A percentile compares a stretch with the other conserved stretches of the same genome.
phyloP scores from a whole-genome alignment of 1,140 invertebrate genomes.

The Pseudomyrmex cubaensis region DNA sequence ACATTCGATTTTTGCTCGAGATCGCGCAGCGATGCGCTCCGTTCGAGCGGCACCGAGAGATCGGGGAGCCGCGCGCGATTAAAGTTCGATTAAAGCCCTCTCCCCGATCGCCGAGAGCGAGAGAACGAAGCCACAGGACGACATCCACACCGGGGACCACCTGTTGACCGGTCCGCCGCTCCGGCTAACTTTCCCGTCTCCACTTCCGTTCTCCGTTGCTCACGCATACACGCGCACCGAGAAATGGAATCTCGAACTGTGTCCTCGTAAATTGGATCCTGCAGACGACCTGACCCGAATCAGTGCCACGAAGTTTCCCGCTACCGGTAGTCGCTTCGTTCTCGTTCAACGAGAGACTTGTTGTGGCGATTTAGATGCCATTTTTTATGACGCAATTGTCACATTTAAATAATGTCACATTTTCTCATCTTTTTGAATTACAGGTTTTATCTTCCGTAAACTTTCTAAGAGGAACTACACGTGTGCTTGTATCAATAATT shows the following conservation, averaged over 20 bases:
- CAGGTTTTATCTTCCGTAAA: too few relatives aligned
- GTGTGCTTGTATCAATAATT: too few relatives aligned
- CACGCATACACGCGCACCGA: not conserved
- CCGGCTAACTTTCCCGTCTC: conserved; percentile 21
- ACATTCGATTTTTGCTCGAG: conserved; percentile 1
- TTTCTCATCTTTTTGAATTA: not conserved
- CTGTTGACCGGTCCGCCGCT: conserved; percentile 38
- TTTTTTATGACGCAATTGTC: not conserved
- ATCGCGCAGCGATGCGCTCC: not conserved
- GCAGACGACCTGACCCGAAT: conserved; percentile 61
- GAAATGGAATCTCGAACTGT: not conserved
- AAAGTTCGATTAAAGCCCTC: conserved; percentile 20
- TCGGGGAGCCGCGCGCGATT: conserved; percentile 62
- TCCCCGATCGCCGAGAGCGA: conserved; percentile 34
- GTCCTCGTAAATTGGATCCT: conserved; percentile 58
- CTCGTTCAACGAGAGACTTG: not conserved
- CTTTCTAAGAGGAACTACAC: too few relatives aligned
- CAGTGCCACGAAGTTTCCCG: conserved; percentile 1
- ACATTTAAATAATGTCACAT: not conserved
- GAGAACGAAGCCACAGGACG: conserved; percentile 35
- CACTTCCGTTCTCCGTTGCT: conserved; percentile 54
- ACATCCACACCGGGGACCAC: conserved; percentile 52
- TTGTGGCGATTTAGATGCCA: not conserved
- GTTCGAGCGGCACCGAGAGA: conserved; percentile 6
- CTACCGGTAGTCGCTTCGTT: not conserved